Evolutionary conservation across 64 coral and sea anemone species (phyloP), one percentile per base, ranked within the genome.

Genomic region (Stylophora pistillata): DNA sequence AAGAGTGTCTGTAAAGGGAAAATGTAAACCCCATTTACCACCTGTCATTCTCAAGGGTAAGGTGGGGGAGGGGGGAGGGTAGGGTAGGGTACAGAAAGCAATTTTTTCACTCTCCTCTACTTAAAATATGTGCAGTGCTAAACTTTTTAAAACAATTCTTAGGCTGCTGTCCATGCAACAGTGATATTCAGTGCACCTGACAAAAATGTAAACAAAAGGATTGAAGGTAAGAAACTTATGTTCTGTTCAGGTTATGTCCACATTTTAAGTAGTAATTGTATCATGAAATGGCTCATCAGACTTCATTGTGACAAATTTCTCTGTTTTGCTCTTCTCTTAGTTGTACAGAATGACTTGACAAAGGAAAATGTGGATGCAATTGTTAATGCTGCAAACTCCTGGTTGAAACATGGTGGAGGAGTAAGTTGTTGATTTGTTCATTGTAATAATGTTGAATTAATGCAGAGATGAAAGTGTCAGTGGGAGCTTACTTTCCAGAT

Each of bases 321-420:
- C 21, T 53, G 30, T 82, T 74, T 6, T 81, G 82, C 11, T 70
- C 15, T 20, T 70, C n/a, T 9, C 64, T 47, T 26, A 96, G 94
- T 96, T 90, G 87, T 96, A 54, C 68, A 81, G 57, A 90, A 93
- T 90, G 94, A 96, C 84, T 34, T 96, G 57, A 96, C 94, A 83
- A 86, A 90, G 56, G 94, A 96, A 72, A 89, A 92, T 62, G 91
- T 90, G 53, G 94, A 93, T 87, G 94, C 82, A 2, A 74, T 96
- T 56, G 94, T 96, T 13, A 96, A 96, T 93, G 94, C 94, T 47
- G 94, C 94, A 59, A 95, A 95, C 75, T 91, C 89, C 16, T 92
- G 94, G 89, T 72, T 96, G 15, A 86, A 90, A 58, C 94, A 96
- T 87, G 91, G 94, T 62, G 91, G 94, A 93, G 94, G 94, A 75